Base-by-base conservation (phyloP, 2,797 vertebrate species). In the Lepidocolaptes lacrymiger region DNA sequence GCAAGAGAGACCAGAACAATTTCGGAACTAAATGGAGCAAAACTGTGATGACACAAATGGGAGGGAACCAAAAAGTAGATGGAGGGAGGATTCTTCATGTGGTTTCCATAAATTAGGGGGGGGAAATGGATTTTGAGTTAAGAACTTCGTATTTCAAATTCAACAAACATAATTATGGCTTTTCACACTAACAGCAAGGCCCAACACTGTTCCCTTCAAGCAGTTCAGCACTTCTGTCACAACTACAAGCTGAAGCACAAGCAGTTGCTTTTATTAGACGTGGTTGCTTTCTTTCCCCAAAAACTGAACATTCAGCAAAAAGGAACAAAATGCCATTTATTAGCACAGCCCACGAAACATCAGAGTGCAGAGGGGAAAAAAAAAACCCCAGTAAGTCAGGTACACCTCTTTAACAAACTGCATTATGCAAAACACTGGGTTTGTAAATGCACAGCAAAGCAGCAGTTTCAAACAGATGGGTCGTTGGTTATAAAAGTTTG, bases 401-500 rank as follows among this genome's bases (percentile, higher is more conserved):
- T 77, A 62, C 73, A 30, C 58, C 96, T 93, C 59, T 95, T 95
- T 95, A 96, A 92, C 92, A 85, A 97, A 96, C 30, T 81, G 87
- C 95, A 97, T 96, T 96, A 96, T 94, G 89, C 79, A 96, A 97
- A 98, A 73, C 79, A 90, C 56, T 73, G 72, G 94, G 96, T 96
- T 93, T 92, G 94, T 90, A 89, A 95, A 95, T 27, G 44, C 46
- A 41, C 75, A 94, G 93, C 88, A 96, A 96, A 97, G 95, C 88
- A 95, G 82, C 77, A 83, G 73, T 97, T 96, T 89, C 90, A 93
- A 97, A 93, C 97, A 98, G 97, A 97, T 96, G 96, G 96, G 89
- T 95, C 96, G 96, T 95, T 92, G 92, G 48, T 82, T 95, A 93
- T 51, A 91, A 61, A 91, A 94, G 93, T 91, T 97, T 93, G 85